Evolutionary conservation across 2,113 vertebrate genomes (phyloP), one percentile per base, ranked within the genome.

Genomic region (Paralichthys olivaceus): DNA sequence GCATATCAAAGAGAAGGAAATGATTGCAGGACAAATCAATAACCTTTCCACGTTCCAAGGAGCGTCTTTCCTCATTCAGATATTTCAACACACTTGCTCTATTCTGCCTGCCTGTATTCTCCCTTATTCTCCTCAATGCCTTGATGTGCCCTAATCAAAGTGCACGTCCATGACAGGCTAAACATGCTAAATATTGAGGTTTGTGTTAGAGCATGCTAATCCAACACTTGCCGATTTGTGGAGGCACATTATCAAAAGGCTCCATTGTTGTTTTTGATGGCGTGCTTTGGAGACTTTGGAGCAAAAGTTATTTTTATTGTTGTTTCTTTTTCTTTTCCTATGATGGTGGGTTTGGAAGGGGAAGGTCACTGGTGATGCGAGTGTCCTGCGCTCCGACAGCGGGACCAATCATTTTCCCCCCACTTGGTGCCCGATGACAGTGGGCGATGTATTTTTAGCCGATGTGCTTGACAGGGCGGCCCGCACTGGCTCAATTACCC

Each of bases 1-100:
- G 97, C 97, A 99, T 99, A 98, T 99, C 97, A 99, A 99, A 99
- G 97, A 98, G 97, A 95, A 96, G 96, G 96, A 98, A 99, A 98
- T 98, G 96, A 99, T 97, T 96, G 96, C 96, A 96, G 96, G 96
- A 96, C 96, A 95, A 96, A 98, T 97, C 97, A 98, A 98, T 98
- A 99, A 98, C 96, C 97, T 97, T 96, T 96, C 92, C 96, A 93
- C 92, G 89, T 94, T 91, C 92, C 91, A 91, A 89, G 87, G 83
- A 90, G 86, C 77, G 83, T 92, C 93, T 90, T 88, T 85, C 77
- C 86, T 89, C 87, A 79, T 87, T 88, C 51, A 63, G 68, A 83
- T 83, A 87, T 90, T 84, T 86, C 72, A 75, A 67, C 87, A 68
- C 45, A 26, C 85, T 54, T 5, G 64, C 78, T 80, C 75, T 63